A percentile compares a stretch with the other conserved stretches of the same genome.
Conservation (phyloP, 1,140 invertebrate genomes). For the Drosophila ercepeae region DNA sequence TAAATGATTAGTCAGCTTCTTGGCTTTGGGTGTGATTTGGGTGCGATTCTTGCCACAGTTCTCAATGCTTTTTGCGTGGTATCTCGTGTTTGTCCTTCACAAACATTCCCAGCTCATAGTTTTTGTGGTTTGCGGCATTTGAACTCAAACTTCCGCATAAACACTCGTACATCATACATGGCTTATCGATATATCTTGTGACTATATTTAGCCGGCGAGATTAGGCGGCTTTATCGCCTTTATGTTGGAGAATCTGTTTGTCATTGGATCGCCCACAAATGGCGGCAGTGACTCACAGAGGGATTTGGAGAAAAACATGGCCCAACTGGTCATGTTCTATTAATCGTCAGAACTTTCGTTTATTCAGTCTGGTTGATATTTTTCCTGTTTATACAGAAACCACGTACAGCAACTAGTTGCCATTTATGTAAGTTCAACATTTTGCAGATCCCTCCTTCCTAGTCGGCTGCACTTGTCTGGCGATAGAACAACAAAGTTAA, state of each 20-base stretch:
- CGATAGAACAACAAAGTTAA: slow-evolving; percentile 29
- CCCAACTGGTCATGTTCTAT: too few relatives aligned
- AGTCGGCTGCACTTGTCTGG: slow-evolving; percentile 26
- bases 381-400: background rate
- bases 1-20: slow-evolving; percentile 75
- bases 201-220: slow-evolving; percentile 68
- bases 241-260: slow-evolving; percentile 21
- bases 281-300: slow-evolving; percentile 54
- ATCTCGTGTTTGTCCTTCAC: slow-evolving; percentile 66
- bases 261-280: slow-evolving; percentile 53
- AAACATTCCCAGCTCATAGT: slow-evolving; percentile 34
- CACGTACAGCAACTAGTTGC: slow-evolving; percentile 49
- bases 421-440: slow-evolving; percentile 77
- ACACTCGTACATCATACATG: slow-evolving; percentile 37
- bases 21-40: slow-evolving; percentile 49
- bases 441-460: slow-evolving; percentile 56
- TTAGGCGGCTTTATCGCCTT: slow-evolving; percentile 52
- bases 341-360: slow-evolving; percentile 9
- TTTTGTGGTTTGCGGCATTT: slow-evolving; percentile 61
- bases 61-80: slow-evolving; percentile 59
- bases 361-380: background rate
- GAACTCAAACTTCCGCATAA: slow-evolving; percentile 62
- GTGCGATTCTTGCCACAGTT: slow-evolving; percentile 75
- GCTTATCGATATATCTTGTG: slow-evolving; percentile 52
- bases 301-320: too few relatives aligned